Percentiles rank a stretch among this genome's conserved stretches.
These are phyloP conservation scores for Hemibagrus guttatus DNA, from an alignment of 2,797 vertebrate species.

Conservation along the genomic window DNA sequence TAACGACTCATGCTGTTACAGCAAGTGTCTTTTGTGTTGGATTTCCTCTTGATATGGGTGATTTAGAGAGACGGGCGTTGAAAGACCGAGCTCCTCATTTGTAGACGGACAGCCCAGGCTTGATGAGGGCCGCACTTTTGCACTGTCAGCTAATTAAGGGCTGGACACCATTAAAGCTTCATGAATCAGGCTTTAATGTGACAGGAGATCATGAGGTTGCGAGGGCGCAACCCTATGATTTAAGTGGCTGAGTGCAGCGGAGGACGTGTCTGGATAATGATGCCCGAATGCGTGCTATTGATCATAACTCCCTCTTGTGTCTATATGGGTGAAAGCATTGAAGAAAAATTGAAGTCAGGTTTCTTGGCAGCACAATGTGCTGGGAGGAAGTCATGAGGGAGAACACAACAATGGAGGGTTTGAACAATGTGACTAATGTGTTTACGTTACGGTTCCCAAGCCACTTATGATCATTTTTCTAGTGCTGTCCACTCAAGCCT, in stretches of 20 bases:
- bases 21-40: slow-evolving; percentile 49
- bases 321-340: slow-evolving; percentile 67
- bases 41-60: slow-evolving; percentile 62
- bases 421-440: slow-evolving; percentile 70
- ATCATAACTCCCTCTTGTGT: slow-evolving; percentile 71
- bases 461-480: slow-evolving; percentile 61
- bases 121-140: slow-evolving; percentile 59
- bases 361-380: slow-evolving; percentile 57
- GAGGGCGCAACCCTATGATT: slow-evolving; percentile 71
- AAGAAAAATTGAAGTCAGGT: slow-evolving; percentile 67
- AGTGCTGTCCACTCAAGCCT: slow-evolving; percentile 51
- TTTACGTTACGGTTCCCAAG: slow-evolving; percentile 62
- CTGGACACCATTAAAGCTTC: slow-evolving; percentile 69
- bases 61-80: slow-evolving; percentile 54
- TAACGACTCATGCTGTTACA: slow-evolving; percentile 56
- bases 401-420: slow-evolving; percentile 46
- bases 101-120: slow-evolving; percentile 46
- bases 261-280: slow-evolving; percentile 77
- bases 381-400: slow-evolving; percentile 42
- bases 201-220: slow-evolving; percentile 64
- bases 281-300: slow-evolving; percentile 71
- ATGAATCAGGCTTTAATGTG: slow-evolving; percentile 73
- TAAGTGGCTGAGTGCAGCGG: slow-evolving; percentile 68
- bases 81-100: slow-evolving; percentile 45
- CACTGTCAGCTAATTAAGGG: slow-evolving; percentile 73